Base-by-base conservation (phyloP, 2,888 invertebrate genomes). In the Apantesis nais region DNA sequence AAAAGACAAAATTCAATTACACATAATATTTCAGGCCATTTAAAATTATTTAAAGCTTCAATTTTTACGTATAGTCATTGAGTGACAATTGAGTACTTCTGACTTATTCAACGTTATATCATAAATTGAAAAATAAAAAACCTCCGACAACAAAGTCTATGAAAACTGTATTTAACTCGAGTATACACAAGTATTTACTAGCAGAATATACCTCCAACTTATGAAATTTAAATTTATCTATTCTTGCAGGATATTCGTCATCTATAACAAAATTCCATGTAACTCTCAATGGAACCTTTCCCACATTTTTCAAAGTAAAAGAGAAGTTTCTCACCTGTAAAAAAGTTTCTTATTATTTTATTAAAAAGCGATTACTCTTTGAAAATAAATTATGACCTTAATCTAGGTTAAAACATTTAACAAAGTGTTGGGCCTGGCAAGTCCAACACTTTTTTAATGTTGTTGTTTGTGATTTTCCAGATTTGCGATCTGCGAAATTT, bases 211-310 rank as follows among this genome's bases (percentile, higher is more conserved):
- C 77, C 77, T 79, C 71, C 70, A 83, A 80, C 76, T 83, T 77
- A 75, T 79, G 83, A 19, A 66, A 34, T 52, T 61, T 67, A 29
- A 82, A 67, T 81, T 90, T 92, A 76, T 93, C 92, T 67, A 90
- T 88, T 79, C 92, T 89, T 37, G 86, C 78, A 2, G 95, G 95
- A 78, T 90, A 94, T 74, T 91, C 92, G 52, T 94, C 93, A 52
- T 94, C 94, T 55, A 94, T 89, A 68, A 86, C 80, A 80, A 94
- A 94, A 74, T 74, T 87, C 94, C 94, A 95, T 0, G 78, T 66
- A 48, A 93, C 86, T 87, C 93, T 95, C 86, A 95, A 81, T 4
- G 92, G 88, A 16, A 94, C 93, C 67, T 77, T 87, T n/a, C 94
- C 93, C 62, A 79, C 78, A 77, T 95, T 95, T 83, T 87, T 80